These are phyloP conservation scores for Recurvirostra avosetta DNA, from an alignment of 2,113 vertebrate genomes.

Conservation along the genomic window DNA sequence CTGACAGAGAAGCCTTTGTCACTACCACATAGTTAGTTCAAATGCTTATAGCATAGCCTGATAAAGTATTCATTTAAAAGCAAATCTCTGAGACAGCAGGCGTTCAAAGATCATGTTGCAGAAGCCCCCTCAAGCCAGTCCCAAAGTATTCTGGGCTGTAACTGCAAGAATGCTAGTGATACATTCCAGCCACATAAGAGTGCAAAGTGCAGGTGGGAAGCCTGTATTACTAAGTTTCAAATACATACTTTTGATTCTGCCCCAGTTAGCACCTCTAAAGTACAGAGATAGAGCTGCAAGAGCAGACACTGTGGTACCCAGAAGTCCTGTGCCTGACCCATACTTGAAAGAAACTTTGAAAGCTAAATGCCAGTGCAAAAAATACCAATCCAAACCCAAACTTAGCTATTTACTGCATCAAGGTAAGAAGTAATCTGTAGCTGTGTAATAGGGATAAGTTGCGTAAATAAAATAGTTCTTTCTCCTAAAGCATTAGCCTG, in stretches of 20 bases:
- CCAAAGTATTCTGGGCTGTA: not conserved
- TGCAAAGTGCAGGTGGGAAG: rapidly evolving
- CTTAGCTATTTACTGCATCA: not conserved
- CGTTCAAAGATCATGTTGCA: not conserved
- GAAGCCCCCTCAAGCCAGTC: not conserved
- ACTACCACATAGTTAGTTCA: not conserved
- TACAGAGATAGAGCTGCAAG: not conserved
- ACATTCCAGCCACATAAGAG: not conserved
- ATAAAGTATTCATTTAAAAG: not conserved
- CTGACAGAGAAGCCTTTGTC: not conserved
- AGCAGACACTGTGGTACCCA: not conserved
- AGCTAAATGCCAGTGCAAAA: not conserved
- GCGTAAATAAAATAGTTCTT: not conserved
- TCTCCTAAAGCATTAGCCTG: not conserved
- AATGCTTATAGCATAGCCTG: not conserved
- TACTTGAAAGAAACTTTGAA: not conserved
- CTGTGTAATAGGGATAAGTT: not conserved
- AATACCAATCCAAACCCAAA: not conserved
- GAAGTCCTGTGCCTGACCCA: not conserved
- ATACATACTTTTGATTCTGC: not conserved
- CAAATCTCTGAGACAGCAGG: not conserved
- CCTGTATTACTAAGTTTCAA: not conserved
- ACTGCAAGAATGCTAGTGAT: not conserved
- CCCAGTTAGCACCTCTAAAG: not conserved
- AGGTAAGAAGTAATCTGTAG: not conserved